Evolutionary conservation across 2,888 invertebrate species (phyloP), one percentile per base, ranked within the genome.

Genomic region (Rhagium mordax): DNA sequence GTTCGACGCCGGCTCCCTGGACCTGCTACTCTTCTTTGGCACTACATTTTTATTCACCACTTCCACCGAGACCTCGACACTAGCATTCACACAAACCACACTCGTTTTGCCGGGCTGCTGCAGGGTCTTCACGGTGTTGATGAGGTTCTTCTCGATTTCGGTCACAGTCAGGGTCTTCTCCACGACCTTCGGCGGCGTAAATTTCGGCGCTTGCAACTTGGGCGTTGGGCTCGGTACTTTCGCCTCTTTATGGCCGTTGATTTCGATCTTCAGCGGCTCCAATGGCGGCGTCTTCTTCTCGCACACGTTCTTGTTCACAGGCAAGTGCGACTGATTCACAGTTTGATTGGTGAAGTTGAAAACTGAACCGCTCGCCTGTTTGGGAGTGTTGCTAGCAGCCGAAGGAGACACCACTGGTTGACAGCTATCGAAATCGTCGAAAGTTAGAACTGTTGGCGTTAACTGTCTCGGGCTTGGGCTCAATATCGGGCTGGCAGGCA

Each of bases 141-240:
- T 93, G 55, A 91, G 87, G 87, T 93, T 93, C 85, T 93, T 93
- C 83, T 93, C 93, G 67, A 92, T 90, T 86, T 93, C 93, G 66
- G 91, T 88, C 72, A 90, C 90, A 59, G 92, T 92, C 67, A 93
- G 87, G 6, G 60, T 68, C 49, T 70, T 51, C 27, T 57, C 15
- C 41, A 16, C 49, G 21, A 67, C 20, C 8, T 70, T 67, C 6
- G 73, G 74, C 21, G 83, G 83, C 60, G 70, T 81, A 53, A 66
- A 81, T 59, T 61, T 49, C 5, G 59, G 70, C 13, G 65, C 53
- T 60, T 73, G 72, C 20, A 72, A 15, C 21, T 71, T 71, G 20
- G 51, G 47, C 2, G 62, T 41, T 18, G 60, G 33, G 10, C 20
- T 67, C n/a, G 65, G 47, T 15, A 48, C 33, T 57, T 61, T 72